Evolutionary conservation across 2,888 invertebrate genomes (phyloP).

Genomic region (Chrysina gloriosa): DNA sequence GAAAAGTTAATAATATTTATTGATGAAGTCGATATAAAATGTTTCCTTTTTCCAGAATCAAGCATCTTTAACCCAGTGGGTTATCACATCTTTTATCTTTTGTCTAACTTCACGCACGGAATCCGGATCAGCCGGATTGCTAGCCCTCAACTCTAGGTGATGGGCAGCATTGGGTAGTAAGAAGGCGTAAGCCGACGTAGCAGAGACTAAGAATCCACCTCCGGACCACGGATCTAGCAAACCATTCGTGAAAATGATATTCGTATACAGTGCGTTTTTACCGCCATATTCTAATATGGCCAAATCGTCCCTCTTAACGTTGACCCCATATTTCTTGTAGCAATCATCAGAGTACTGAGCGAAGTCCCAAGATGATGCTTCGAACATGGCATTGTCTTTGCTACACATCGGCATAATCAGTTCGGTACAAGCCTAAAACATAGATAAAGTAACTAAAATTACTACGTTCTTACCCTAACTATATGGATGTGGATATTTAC

Average conservation of each 20-base stretch:
- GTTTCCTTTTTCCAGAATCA: neutral
- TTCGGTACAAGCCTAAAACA: constrained; percentile 86
- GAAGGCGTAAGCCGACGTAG: constrained; percentile 75
- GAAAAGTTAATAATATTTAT: no score
- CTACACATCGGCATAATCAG: constrained; percentile 96
- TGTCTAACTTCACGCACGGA: constrained; percentile 73
- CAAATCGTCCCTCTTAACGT: constrained; percentile 69
- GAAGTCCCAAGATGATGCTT: constrained; percentile 79
- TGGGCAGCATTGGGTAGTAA: constrained; percentile 87
- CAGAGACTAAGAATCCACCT: constrained; percentile 81
- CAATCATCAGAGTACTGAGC: constrained; percentile 76
- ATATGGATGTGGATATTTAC: no score
- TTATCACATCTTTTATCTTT: constrained; percentile 72
- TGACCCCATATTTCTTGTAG: constrained; percentile 74
- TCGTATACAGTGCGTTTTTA: constrained; percentile 70
- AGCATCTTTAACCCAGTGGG: constrained; percentile 68
- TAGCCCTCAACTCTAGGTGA: constrained; percentile 82
- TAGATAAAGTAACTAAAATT: constrained; percentile 12
- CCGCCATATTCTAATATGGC: constrained; percentile 86
- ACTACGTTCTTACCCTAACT: no score
- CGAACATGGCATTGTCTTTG: constrained; percentile 83
- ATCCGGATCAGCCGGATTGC: constrained; percentile 73
- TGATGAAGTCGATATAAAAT: no score
- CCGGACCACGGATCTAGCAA: constrained; percentile 89
- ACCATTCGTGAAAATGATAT: constrained; percentile 87